Evolutionary conservation across 2,797 vertebrate species (phyloP).

Genomic region (Nothura maculosa): DNA sequence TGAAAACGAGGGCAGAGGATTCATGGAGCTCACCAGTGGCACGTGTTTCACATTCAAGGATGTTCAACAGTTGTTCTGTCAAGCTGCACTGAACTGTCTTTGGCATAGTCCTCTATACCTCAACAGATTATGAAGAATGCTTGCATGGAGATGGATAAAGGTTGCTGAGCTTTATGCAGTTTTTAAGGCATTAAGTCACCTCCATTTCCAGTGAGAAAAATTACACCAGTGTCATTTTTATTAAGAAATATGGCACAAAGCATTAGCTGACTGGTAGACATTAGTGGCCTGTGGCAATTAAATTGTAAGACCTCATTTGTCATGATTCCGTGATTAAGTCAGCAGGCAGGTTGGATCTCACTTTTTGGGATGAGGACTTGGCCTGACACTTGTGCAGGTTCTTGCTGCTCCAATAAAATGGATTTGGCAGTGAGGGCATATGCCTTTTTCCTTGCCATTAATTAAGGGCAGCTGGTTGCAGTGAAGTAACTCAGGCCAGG

Average conservation of each 20-base stretch:
- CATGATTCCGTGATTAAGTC: neutral
- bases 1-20: neutral
- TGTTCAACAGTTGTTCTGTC: neutral
- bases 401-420: neutral
- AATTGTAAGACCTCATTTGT: neutral
- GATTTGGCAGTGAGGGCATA: neutral
- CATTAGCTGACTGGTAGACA: neutral
- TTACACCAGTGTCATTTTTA: neutral
- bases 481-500: neutral
- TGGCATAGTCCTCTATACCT: neutral
- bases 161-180: neutral
- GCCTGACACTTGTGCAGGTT: fast-evolving
- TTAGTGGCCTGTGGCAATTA: neutral
- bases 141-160: neutral
- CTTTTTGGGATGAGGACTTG: neutral
- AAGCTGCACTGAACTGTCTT: neutral
- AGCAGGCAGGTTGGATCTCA: neutral
- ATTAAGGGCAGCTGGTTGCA: neutral
- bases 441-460: neutral
- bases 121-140: neutral
- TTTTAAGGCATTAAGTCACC: neutral
- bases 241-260: neutral
- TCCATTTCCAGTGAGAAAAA: neutral
- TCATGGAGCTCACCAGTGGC: neutral
- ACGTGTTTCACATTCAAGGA: neutral